Evolutionary conservation across 1,140 invertebrate species (phyloP).

Genomic region (Diabrotica virgifera): DNA sequence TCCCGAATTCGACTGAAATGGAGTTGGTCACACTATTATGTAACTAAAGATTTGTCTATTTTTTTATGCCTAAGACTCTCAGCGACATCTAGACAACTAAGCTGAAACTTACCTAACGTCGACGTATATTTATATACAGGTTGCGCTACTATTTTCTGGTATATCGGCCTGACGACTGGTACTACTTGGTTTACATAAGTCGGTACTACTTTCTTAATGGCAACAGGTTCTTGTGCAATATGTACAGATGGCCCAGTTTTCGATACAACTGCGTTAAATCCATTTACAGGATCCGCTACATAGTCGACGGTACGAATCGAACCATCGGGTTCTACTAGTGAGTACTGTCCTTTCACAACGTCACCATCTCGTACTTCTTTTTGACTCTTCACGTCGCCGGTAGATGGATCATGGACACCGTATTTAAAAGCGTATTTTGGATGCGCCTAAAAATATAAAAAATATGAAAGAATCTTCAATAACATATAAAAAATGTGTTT

Average conservation of each 20-base stretch:
- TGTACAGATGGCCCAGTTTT: slow-evolving; percentile 29
- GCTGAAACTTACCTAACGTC: slow-evolving; percentile 19
- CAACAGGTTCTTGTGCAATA: slow-evolving; percentile 5
- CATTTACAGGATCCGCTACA: slow-evolving; percentile 57
- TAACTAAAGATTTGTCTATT: no score
- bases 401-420: slow-evolving; percentile 67
- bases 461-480: no score
- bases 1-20: no score
- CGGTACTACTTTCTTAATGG: slow-evolving; percentile 5
- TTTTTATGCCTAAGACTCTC: neutral
- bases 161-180: slow-evolving; percentile 14
- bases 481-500: no score
- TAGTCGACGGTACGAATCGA: slow-evolving; percentile 73
- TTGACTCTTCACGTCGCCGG: slow-evolving; percentile 67
- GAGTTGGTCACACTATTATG: no score
- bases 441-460: slow-evolving; percentile 53
- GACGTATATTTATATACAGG: slow-evolving; percentile 26
- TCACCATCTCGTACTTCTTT: slow-evolving; percentile 64
- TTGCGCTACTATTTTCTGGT: slow-evolving; percentile 16
- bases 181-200: slow-evolving; percentile 10
- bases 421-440: slow-evolving; percentile 72
- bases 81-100: neutral
- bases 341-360: slow-evolving; percentile 70
- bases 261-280: slow-evolving; percentile 31
- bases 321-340: slow-evolving; percentile 74